Evolutionary conservation across 2,797 vertebrate genomes (phyloP), one percentile per base, ranked within the genome.

Genomic region (Microctenopoma steveboyesi): DNA sequence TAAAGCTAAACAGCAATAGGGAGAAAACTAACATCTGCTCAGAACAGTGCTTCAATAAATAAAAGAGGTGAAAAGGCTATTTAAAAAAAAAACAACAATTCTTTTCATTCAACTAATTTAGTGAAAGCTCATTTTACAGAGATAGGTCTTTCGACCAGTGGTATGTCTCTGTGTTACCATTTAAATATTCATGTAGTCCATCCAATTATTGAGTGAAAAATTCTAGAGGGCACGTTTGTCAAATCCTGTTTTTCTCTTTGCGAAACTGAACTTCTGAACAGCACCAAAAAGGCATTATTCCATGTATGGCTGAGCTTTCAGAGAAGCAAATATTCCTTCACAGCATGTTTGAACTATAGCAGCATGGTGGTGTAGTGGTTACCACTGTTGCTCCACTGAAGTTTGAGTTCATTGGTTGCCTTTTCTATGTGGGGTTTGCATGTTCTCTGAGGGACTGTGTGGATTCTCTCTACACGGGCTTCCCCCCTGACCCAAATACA

Each of bases 91-190:
- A 22, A 22, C 1, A 22, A 22, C 22, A 22, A 22, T 46, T 73
- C 54, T 51, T 73, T 84, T 86, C 81, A 88, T 80, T 83, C 79
- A 84, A 74, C 53, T 66, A 67, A 83, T 88, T 85, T 74, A 76
- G 55, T 46, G 14, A 57, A 57, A 37, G 27, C 49, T 85, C 15
- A 0, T 83, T 85, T 74, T 75, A 80, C 54, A 76, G 54, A 64
- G 67, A 81, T 69, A 54, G 37, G 46, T 78, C 76, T 74, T 81
- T 68, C 86, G 84, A 82, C 75, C 82, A 73, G 73, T 81, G 77
- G 80, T 71, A 33, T 76, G 71, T 63, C 68, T 55, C 54, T 30
- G 27, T 18, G 63, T 78, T 78, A 68, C 5, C 53, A 72, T 87
- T 74, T 76, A 79, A 86, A 86, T 78, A 83, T 85, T 73, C 71